phyloP scores from a whole-genome alignment of 2,113 vertebrate genomes.

The Tricholaema leucomelas region DNA sequence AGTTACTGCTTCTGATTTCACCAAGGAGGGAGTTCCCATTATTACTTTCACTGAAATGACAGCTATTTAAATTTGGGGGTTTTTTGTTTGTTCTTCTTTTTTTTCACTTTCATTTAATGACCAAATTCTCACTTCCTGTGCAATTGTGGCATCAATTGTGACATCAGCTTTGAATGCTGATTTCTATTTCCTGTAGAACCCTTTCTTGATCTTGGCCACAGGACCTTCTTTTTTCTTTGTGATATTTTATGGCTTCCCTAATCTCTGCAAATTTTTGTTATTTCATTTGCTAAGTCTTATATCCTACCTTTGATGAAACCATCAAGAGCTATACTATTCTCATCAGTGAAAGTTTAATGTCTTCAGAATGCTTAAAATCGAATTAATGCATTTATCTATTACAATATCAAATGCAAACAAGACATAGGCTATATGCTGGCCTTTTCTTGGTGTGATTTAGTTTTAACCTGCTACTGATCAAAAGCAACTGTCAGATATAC shows the following conservation, averaged over 20 bases:
- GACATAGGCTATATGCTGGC: neutral
- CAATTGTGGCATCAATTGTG: neutral
- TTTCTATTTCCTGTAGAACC: neutral
- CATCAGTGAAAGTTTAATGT: neutral
- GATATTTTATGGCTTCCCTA: neutral
- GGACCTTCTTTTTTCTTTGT: neutral
- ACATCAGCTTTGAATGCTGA: neutral
- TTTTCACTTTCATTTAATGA: neutral
- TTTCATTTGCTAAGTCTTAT: neutral
- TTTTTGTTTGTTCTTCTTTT: too few species aligned
- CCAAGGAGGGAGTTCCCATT: neutral
- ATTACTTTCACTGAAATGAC: neutral
- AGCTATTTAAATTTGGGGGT: neutral
- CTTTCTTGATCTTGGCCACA: neutral
- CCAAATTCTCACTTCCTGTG: neutral
- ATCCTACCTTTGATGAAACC: neutral
- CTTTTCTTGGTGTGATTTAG: neutral
- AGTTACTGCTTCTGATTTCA: neutral
- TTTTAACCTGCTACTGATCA: conserved; percentile 25
- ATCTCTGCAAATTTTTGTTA: neutral
- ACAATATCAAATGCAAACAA: neutral
- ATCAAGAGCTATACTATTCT: neutral
- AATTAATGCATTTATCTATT: neutral
- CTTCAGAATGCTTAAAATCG: neutral
- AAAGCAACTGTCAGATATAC: neutral